Base-by-base conservation (phyloP, 2,113 vertebrate species). In the Anarhynchus alexandrinus region DNA sequence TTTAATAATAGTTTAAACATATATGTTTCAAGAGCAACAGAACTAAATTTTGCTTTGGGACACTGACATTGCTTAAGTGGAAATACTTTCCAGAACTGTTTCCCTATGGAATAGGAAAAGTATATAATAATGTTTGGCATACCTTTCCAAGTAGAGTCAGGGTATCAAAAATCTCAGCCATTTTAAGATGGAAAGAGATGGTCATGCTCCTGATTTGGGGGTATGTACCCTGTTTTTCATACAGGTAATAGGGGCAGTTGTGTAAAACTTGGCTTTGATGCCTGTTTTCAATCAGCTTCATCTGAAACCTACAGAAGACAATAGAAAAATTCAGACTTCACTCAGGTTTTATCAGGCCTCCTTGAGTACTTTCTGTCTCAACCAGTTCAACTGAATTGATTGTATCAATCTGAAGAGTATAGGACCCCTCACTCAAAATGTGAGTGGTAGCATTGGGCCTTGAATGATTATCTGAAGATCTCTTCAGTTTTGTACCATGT, bases 161-260 rank as follows among this genome's bases (percentile, higher is more conserved):
- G 9, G 8, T 26, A 15, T 30, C 8, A 84, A 43, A 91, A 83
- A 47, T 55, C 40, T 69, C 70, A 79, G 14, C 3, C 5, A 26
- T 82, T 57, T 38, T 55, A 57, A 73, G 23, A 32, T 17, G 7
- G 11, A 76, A 69, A 88, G 12, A 59, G 7, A 8, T 51, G 21
- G 11, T 45, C 26, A 15, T 11, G 11, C 10, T 66, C 36, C 42
- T 66, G 51, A 29, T n/a, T 90, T 66, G 36, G 20, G 5, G 29
- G 18, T 58, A 77, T 19, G 2, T 7, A 19, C 1, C 9, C 6
- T 34, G 5, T 25, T 66, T 85, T 55, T 59, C 15, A 82, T 64
- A 23, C 3, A 27, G 3, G 2, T 67, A 36, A 26, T 34, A 0
- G 4, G 29, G 11, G 22, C 5, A 34, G 11, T 27, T 66, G 13